Evolutionary conservation across 2,113 vertebrate species (phyloP).

Genomic region (Podilymbus podiceps): DNA sequence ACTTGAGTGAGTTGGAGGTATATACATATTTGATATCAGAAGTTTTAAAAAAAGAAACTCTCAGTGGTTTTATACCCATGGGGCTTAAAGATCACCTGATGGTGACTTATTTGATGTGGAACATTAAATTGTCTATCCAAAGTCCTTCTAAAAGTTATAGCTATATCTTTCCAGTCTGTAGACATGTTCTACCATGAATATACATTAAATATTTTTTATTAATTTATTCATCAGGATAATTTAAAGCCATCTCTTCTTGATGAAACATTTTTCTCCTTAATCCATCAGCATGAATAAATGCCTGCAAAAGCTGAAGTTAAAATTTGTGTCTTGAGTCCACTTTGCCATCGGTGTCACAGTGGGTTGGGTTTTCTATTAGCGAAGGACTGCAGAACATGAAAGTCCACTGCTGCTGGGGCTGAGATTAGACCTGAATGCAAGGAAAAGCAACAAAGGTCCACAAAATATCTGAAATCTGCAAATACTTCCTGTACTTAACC

Average conservation of each 20-base stretch:
- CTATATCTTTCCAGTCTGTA: neutral
- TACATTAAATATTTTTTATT: neutral
- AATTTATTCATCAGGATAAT: neutral
- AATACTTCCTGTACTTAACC: constrained; percentile 63
- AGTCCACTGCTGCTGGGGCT: constrained; percentile 5
- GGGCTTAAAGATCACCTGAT: neutral
- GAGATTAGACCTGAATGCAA: constrained; percentile 67
- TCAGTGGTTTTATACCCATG: neutral
- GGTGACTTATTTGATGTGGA: neutral
- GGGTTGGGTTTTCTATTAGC: neutral
- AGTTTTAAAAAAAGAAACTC: neutral
- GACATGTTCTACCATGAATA: neutral
- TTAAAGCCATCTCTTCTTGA: neutral
- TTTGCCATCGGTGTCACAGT: neutral
- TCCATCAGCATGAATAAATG: neutral
- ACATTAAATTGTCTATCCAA: neutral
- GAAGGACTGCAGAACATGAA: constrained; percentile 31
- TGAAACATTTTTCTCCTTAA: neutral
- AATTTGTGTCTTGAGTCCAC: neutral
- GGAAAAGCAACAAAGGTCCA: constrained; percentile 68
- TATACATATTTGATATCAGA: neutral
- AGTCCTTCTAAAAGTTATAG: neutral
- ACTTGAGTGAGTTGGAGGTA: neutral
- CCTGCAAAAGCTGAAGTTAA: neutral
- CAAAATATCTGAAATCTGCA: constrained; percentile 62